A percentile compares a stretch with the other conserved stretches of the same genome.
These are phyloP conservation scores for Standfussiana lucernea DNA, from an alignment of 2,888 invertebrate genomes.

Conservation along the genomic window DNA sequence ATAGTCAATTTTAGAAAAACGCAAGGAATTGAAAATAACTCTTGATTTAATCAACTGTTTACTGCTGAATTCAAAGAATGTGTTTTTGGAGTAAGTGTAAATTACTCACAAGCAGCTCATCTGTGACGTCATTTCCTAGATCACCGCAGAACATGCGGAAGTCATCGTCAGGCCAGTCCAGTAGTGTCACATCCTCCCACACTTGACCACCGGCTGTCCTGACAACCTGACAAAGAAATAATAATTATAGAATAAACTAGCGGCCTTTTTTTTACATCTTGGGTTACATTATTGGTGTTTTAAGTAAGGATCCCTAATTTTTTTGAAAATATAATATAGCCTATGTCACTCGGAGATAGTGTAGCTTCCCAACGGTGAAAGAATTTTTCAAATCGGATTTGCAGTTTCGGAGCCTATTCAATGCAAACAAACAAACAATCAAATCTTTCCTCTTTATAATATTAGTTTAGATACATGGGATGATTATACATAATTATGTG, in stretches of 20 bases:
- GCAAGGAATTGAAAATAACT: neutral
- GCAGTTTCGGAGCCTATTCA: no score
- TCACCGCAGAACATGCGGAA: slow-evolving; percentile 99
- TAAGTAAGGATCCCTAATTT: no score
- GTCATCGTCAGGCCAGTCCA: slow-evolving; percentile 99
- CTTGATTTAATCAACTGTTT: no score
- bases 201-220: slow-evolving; percentile 98
- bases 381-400: no score
- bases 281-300: no score
- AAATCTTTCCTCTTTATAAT: no score
- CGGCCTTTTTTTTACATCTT: no score
- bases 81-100: neutral
- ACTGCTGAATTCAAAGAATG: neutral
- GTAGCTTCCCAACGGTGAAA: no score
- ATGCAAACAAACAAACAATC: no score
- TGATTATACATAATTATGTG: no score
- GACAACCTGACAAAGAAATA: slow-evolving; percentile 91
- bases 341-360: no score
- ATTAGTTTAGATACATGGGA: neutral
- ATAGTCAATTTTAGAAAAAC: neutral
- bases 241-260: neutral
- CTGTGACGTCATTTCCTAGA: slow-evolving; percentile 99
- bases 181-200: slow-evolving; percentile 98
- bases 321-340: no score
- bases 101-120: slow-evolving; percentile 94